Conservation (phyloP, 2,888 invertebrate species). For the Plusia festucae region DNA sequence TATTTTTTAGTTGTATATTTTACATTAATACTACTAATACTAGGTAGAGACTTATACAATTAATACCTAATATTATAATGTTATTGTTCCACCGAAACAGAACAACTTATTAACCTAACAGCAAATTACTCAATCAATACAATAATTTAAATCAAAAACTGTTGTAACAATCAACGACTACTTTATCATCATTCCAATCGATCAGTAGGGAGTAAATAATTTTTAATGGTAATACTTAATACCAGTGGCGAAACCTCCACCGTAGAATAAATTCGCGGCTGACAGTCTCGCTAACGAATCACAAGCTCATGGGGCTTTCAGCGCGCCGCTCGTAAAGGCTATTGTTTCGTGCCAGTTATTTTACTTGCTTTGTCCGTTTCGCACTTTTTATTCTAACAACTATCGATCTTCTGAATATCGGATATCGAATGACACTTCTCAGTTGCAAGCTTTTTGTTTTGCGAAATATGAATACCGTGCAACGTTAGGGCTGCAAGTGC, state of each 20-base stretch:
- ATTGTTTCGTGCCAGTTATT: constrained; percentile 74
- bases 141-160: too few species aligned
- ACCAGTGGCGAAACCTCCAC: constrained; percentile 44
- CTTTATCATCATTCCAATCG: constrained; percentile 42
- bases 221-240: constrained; percentile 51
- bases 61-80: too few species aligned
- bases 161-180: constrained; percentile 36
- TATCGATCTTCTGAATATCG: constrained; percentile 65
- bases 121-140: constrained; percentile 44
- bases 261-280: constrained; percentile 46
- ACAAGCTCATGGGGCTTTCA: constrained; percentile 76
- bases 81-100: too few species aligned
- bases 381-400: constrained; percentile 68
- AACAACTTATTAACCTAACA: constrained; percentile 10
- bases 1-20: too few species aligned
- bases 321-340: constrained; percentile 69
- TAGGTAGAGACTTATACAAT: too few species aligned
- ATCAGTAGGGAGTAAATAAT: constrained; percentile 51
- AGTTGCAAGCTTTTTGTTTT: constrained; percentile 32
- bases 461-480: constrained; percentile 30
- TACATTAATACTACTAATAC: too few species aligned
- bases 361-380: constrained; percentile 61
- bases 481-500: neutral
- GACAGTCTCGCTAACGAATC: constrained; percentile 72
- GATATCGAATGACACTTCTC: constrained; percentile 54